phyloP scores from a whole-genome alignment of 1,140 invertebrate genomes.

The Drosophila erecta region DNA sequence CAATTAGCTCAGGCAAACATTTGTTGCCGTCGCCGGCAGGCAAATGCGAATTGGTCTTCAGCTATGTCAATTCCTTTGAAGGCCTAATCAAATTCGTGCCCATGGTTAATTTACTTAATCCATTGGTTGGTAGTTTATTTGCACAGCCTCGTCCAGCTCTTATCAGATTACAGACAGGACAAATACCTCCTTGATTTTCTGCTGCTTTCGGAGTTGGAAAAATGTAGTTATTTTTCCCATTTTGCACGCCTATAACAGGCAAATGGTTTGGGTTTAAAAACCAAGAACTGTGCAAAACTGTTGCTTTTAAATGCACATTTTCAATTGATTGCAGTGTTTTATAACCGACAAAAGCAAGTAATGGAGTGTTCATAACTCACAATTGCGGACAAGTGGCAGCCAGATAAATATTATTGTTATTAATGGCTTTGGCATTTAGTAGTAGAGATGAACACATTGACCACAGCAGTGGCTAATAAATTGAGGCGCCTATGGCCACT shows the following conservation, averaged over 20 bases:
- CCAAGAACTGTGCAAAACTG: too few species aligned
- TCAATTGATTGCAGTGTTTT: too few species aligned
- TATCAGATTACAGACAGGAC: slow-evolving; percentile 8
- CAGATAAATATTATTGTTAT: not conserved
- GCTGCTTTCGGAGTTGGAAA: too few species aligned
- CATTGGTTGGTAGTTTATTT: slow-evolving; percentile 47
- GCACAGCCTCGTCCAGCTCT: slow-evolving; percentile 1
- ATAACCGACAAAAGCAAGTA: too few species aligned
- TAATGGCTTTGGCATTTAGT: slow-evolving; percentile 28
- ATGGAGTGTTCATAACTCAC: not conserved
- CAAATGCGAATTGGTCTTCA: slow-evolving; percentile 37
- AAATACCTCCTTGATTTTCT: slow-evolving; percentile 4
- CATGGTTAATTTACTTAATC: slow-evolving; percentile 48
- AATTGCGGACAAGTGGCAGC: not conserved
- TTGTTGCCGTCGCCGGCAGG: slow-evolving; percentile 15
- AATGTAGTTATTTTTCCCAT: not conserved
- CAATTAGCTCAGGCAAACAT: slow-evolving; percentile 34
- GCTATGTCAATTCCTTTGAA: slow-evolving; percentile 42
- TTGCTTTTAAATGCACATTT: too few species aligned
- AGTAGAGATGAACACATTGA: slow-evolving; percentile 9
- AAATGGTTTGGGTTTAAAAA: too few species aligned
- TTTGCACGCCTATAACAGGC: too few species aligned
- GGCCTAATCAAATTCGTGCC: slow-evolving; percentile 47
- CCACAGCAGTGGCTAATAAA: slow-evolving; percentile 24
- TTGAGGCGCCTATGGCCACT: slow-evolving; percentile 46